Percentiles rank a stretch among this genome's conserved stretches.
These are phyloP conservation scores for Galerucella nymphaeae DNA, from an alignment of 2,888 invertebrate genomes.

Conservation along the genomic window DNA sequence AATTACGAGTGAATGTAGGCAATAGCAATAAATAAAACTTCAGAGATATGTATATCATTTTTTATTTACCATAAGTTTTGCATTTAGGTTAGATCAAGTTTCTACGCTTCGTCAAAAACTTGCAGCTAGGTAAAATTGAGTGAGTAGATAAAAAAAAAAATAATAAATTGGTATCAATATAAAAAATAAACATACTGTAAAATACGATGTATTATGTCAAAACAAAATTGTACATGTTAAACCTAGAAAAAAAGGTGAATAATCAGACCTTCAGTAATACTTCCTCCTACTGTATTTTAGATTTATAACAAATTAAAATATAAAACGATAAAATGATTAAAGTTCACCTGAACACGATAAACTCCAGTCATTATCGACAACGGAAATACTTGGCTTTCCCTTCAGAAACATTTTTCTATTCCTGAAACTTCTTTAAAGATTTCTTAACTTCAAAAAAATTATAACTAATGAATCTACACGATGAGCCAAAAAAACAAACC, in stretches of 20 bases:
- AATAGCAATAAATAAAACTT: neutral
- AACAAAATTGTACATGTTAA: slow-evolving; percentile 13
- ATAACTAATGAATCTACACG: neutral
- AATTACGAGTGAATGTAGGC: neutral
- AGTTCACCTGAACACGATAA: neutral
- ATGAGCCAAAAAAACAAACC: too few relatives aligned
- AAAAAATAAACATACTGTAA: slow-evolving; percentile 9
- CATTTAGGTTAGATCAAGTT: neutral
- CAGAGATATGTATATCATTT: neutral
- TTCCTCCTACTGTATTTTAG: neutral
- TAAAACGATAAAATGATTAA: neutral
- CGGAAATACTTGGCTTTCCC: neutral
- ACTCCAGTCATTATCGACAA: neutral
- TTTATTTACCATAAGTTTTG: neutral
- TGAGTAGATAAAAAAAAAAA: neutral
- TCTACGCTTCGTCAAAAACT: neutral
- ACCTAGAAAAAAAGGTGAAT: slow-evolving; percentile 14
- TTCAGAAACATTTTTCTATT: neutral
- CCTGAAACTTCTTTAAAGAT: neutral
- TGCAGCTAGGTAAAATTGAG: neutral
- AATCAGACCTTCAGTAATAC: neutral
- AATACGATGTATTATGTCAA: slow-evolving; percentile 16
- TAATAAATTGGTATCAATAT: neutral
- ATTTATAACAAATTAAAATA: neutral
- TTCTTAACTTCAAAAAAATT: neutral